These are phyloP conservation scores for Epinotia bilunana DNA, from an alignment of 2,888 invertebrate genomes.

Conservation along the genomic window DNA sequence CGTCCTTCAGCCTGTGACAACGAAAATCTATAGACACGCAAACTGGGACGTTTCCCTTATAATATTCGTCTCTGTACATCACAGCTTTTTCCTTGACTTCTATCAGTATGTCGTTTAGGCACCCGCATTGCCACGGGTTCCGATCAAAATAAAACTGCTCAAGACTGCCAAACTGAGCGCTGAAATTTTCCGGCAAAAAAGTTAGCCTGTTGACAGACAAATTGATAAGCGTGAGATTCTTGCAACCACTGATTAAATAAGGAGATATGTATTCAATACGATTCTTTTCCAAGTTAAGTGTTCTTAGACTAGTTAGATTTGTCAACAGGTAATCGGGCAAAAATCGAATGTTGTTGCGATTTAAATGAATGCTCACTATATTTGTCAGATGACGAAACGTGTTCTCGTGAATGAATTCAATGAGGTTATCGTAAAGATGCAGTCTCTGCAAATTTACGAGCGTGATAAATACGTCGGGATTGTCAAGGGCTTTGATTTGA, in stretches of 20 bases:
- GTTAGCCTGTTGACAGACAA: background rate
- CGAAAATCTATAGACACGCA: conserved; percentile 15
- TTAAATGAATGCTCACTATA: background rate
- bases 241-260: background rate
- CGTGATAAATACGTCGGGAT: conserved; percentile 1
- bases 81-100: conserved; percentile 5
- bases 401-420: conserved; percentile 15
- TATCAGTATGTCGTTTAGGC: conserved; percentile 10
- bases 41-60: background rate
- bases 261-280: conserved; percentile 8
- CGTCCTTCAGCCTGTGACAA: conserved; percentile 14
- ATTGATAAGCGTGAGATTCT: background rate
- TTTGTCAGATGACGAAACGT: conserved; percentile 3
- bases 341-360: conserved; percentile 11
- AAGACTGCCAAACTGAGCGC: background rate
- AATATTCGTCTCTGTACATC: background rate
- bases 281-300: background rate
- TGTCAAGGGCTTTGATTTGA: conserved; percentile 3
- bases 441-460: background rate
- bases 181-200: conserved; percentile 10
- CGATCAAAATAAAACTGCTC: conserved; percentile 2
- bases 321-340: conserved; percentile 14
- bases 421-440: conserved; percentile 3
- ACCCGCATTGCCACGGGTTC: conserved; percentile 19
- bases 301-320: conserved; percentile 10